Conservation (phyloP, 2,797 vertebrate genomes). For the Bufotes viridis region DNA sequence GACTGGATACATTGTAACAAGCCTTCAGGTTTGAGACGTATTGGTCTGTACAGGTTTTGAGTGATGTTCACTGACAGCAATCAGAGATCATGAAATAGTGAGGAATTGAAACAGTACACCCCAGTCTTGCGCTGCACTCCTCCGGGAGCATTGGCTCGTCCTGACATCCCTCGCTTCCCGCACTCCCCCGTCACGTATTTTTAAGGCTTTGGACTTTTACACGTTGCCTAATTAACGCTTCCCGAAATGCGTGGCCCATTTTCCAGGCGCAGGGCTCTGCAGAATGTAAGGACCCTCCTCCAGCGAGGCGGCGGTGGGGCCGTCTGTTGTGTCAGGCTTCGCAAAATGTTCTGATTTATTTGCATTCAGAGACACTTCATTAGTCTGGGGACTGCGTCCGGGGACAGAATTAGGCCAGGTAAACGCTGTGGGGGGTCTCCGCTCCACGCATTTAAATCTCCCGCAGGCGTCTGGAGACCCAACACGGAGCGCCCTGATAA, state of each 20-base stretch:
- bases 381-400: conserved; percentile 66
- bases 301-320: neutral
- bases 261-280: neutral
- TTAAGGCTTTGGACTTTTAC: conserved; percentile 35
- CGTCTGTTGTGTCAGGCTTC: neutral
- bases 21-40: too few relatives aligned
- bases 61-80: too few relatives aligned
- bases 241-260: conserved; percentile 16
- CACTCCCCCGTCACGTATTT: neutral
- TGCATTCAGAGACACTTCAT: conserved; percentile 64
- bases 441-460: conserved; percentile 63
- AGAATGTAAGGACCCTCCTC: conserved; percentile 5
- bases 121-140: too few relatives aligned
- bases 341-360: conserved; percentile 57
- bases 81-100: too few relatives aligned
- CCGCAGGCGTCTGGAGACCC: conserved; percentile 27
- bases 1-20: too few relatives aligned
- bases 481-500: neutral
- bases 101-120: too few relatives aligned
- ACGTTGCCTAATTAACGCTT: conserved; percentile 34
- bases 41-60: too few relatives aligned
- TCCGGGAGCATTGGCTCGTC: neutral
- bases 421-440: conserved; percentile 62
- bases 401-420: conserved; percentile 70
- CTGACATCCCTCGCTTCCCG: conserved; percentile 19